Conservation (phyloP, 2,888 invertebrate genomes). For the Lepidocyrtinus sp. region DNA sequence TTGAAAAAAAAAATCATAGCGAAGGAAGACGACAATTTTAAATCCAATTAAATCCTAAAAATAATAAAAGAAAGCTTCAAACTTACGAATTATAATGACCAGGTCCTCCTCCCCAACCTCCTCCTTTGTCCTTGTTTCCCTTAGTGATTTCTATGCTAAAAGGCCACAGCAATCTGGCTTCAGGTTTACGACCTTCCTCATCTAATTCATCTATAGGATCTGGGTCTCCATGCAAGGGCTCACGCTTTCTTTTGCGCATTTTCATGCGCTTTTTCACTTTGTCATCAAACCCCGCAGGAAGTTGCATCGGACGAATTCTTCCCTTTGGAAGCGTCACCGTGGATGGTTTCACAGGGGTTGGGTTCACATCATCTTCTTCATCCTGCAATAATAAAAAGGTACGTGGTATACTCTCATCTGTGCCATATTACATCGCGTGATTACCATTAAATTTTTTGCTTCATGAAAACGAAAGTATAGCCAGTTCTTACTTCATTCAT, state of each 20-base stretch:
- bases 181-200: slow-evolving; percentile 61
- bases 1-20: background rate
- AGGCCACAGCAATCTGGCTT: slow-evolving; percentile 65
- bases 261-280: slow-evolving; percentile 58
- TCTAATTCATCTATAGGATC: slow-evolving; percentile 63
- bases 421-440: too few species aligned
- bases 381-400: too few species aligned
- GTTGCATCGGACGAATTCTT: slow-evolving; percentile 36
- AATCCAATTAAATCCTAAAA: background rate
- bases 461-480: background rate
- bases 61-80: background rate
- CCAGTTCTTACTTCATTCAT: too few species aligned
- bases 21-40: background rate
- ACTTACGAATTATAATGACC: slow-evolving; percentile 62
- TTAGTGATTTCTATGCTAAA: slow-evolving; percentile 65
- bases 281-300: slow-evolving; percentile 64
- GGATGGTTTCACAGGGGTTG: background rate
- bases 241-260: slow-evolving; percentile 19
- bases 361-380: background rate
- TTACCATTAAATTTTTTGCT: too few species aligned
- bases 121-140: slow-evolving; percentile 47
- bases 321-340: slow-evolving; percentile 21
- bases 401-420: too few species aligned
- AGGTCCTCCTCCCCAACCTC: slow-evolving; percentile 35
- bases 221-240: slow-evolving; percentile 62